Evolutionary conservation across 2,888 invertebrate species (phyloP).

Genomic region (Bibio marci): DNA sequence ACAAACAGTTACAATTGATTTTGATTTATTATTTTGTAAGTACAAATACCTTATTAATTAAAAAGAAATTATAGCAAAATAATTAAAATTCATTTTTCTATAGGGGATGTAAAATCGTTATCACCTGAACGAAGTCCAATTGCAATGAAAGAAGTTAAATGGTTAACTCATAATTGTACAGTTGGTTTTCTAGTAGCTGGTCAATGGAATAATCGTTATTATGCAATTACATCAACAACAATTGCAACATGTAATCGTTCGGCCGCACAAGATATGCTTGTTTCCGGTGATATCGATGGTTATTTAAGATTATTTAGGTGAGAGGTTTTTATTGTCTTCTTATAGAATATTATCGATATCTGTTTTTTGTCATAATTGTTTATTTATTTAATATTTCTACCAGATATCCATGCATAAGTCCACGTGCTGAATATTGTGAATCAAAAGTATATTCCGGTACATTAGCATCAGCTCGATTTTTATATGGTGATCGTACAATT

Average conservation of each 20-base stretch:
- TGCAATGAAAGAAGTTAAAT: conserved; percentile 81
- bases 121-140: conserved; percentile 76
- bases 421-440: conserved; percentile 76
- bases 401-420: conserved; percentile 71
- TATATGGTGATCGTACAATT: conserved; percentile 72
- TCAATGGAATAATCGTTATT: conserved; percentile 81
- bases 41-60: no score
- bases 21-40: conserved; percentile 77
- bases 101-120: conserved; percentile 79
- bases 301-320: conserved; percentile 69
- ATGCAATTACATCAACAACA: conserved; percentile 68
- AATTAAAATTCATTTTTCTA: no score
- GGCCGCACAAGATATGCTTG: conserved; percentile 64
- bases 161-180: conserved; percentile 74
- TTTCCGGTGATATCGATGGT: conserved; percentile 80
- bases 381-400: background rate
- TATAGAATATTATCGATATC: background rate
- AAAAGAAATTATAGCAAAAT: background rate
- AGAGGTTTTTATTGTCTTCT: conserved; percentile 1
- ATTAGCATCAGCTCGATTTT: conserved; percentile 62
- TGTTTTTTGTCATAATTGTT: background rate
- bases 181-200: conserved; percentile 78
- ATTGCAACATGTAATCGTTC: conserved; percentile 68
- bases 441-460: conserved; percentile 75
- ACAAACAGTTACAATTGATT: conserved; percentile 80